These are phyloP conservation scores for Drosophila neoperkinsi DNA, from an alignment of 2,888 invertebrate genomes.

Conservation along the genomic window DNA sequence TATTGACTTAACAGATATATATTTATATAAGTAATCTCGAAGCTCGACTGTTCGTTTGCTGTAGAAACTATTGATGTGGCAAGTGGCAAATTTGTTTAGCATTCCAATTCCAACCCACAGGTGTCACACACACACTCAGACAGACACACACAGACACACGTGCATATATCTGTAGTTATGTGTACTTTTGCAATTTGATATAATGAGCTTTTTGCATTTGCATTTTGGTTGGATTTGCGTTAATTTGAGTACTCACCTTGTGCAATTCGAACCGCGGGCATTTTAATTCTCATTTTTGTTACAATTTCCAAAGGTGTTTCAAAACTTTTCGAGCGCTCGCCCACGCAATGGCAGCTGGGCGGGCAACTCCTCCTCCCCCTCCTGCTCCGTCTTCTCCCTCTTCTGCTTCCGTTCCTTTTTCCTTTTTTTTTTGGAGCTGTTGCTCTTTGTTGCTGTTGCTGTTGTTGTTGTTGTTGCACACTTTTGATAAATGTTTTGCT, in stretches of 20 bases:
- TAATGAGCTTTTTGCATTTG: not conserved
- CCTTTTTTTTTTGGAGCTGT: slow-evolving; percentile 6
- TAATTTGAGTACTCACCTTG: slow-evolving; percentile 90
- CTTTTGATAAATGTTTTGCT: slow-evolving; percentile 43
- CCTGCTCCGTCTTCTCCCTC: slow-evolving; percentile 1
- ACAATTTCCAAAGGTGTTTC: slow-evolving; percentile 72
- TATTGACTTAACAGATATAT: not conserved
- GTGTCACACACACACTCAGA: not conserved
- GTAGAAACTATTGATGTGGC: slow-evolving; percentile 1
- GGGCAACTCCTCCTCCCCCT: slow-evolving; percentile 46
- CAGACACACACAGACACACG: not conserved
- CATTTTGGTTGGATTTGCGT: not conserved
- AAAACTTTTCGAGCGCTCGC: slow-evolving; percentile 63
- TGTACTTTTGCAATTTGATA: not conserved
- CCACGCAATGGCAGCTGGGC: slow-evolving; percentile 56
- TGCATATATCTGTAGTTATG: not conserved
- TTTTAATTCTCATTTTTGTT: slow-evolving; percentile 97
- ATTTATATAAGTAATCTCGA: not conserved
- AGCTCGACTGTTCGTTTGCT: not conserved
- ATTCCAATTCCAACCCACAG: slow-evolving; percentile 3
- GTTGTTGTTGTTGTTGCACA: slow-evolving; percentile 11
- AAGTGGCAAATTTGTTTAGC: not conserved
- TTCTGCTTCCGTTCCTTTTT: slow-evolving; percentile 9
- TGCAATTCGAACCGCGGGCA: slow-evolving; percentile 98
- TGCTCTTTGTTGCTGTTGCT: slow-evolving; percentile 1